phyloP scores from a whole-genome alignment of 2,888 invertebrate genomes.

The Papilio gigon region DNA sequence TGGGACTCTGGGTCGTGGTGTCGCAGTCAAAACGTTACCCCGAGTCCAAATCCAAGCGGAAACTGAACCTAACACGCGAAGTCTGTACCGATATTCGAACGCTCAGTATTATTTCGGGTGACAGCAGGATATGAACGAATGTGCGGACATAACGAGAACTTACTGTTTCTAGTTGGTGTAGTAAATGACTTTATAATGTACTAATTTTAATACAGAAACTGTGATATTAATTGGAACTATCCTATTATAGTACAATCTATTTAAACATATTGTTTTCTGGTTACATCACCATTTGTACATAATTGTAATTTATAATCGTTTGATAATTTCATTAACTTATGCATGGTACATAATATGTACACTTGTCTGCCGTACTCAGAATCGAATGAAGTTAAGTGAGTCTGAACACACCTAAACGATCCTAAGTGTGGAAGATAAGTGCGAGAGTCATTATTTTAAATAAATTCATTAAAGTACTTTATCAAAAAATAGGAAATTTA shows the following conservation, averaged over 20 bases:
- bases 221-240: constrained; percentile 81
- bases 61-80: constrained; percentile 82
- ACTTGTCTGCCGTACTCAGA: neutral
- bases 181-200: constrained; percentile 74
- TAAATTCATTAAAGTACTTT: neutral
- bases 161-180: constrained; percentile 82
- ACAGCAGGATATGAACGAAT: constrained; percentile 83
- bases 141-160: constrained; percentile 80
- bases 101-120: constrained; percentile 90
- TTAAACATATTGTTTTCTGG: constrained; percentile 45
- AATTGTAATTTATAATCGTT: constrained; percentile 7
- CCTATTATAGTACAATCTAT: constrained; percentile 66
- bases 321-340: neutral
- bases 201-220: constrained; percentile 81
- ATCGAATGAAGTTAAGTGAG: too few relatives aligned
- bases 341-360: constrained; percentile 1
- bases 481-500: neutral
- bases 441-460: neutral
- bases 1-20: constrained; percentile 74
- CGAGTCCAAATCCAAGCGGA: constrained; percentile 77
- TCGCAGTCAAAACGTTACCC: constrained; percentile 75
- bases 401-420: neutral
- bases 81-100: constrained; percentile 85
- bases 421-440: neutral
- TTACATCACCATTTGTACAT: constrained; percentile 9